A percentile compares a stretch with the other conserved stretches of the same genome.
Conservation (phyloP, 2,113 vertebrate species). For the Pithys albifrons region DNA sequence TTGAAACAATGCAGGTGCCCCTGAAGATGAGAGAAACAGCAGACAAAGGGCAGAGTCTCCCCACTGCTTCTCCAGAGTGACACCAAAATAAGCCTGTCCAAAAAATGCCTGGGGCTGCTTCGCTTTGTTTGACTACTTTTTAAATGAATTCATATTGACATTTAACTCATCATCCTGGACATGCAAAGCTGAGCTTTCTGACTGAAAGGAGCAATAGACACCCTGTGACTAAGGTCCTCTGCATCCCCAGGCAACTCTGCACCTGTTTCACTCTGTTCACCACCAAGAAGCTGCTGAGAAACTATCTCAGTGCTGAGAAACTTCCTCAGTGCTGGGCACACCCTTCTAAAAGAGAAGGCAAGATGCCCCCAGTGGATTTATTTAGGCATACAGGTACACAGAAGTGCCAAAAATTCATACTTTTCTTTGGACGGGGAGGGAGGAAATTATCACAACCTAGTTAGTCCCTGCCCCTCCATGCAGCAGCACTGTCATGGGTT, state of each 20-base stretch:
- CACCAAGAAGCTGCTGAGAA: not conserved
- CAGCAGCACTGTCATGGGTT: not conserved
- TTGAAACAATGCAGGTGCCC: not conserved
- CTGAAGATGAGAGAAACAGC: not conserved
- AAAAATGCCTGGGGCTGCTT: not conserved
- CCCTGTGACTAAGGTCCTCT: not conserved
- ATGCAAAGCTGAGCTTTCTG: not conserved
- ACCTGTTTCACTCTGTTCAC: not conserved
- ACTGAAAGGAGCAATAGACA: not conserved
- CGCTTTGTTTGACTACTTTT: not conserved
- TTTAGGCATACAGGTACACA: not conserved
- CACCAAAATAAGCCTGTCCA: not conserved
- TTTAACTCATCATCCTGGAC: not conserved
- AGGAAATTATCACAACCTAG: not conserved
- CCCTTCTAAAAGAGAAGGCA: not conserved
- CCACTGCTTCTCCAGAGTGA: not conserved
- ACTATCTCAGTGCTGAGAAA: not conserved
- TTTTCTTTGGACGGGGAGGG: rapidly evolving
- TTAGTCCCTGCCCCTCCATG: not conserved
- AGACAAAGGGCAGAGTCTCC: not conserved
- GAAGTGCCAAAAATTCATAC: not conserved
- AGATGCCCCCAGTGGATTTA: rapidly evolving
- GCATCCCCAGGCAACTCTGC: not conserved
- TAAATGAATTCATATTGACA: not conserved
- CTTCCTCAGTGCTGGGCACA: not conserved